Conservation (phyloP, 2,888 invertebrate genomes). For the Dolichomitus sp. region DNA sequence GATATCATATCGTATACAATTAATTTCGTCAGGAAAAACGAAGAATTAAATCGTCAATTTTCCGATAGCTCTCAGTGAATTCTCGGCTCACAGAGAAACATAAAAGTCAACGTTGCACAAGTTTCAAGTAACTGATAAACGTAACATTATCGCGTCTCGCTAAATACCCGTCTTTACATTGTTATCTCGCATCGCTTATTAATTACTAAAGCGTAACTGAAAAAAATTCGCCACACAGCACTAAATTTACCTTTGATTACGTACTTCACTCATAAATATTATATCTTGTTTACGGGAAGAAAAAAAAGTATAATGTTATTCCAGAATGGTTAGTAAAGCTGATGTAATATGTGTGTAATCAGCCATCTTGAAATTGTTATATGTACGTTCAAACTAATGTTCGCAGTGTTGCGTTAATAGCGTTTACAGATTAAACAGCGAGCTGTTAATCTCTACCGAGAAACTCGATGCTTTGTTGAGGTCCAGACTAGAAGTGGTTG, state of each 20-base stretch:
- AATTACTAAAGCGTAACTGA: background rate
- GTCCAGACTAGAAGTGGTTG: background rate
- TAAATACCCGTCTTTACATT: background rate
- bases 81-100: background rate
- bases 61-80: background rate
- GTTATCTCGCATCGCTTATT: background rate
- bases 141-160: background rate
- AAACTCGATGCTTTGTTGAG: background rate
- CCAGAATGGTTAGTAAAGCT: conserved; percentile 22
- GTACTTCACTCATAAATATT: background rate
- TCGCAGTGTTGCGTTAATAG: background rate
- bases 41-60: background rate
- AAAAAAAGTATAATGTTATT: background rate
- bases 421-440: conserved; percentile 1
- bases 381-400: conserved; percentile 41
- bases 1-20: background rate
- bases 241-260: background rate
- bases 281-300: background rate
- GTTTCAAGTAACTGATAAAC: background rate
- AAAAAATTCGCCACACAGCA: background rate
- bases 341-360: conserved; percentile 43
- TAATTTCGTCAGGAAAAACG: background rate
- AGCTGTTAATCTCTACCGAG: background rate
- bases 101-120: background rate
- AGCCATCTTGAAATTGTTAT: conserved; percentile 54